These are phyloP conservation scores for Agrypnus murinus DNA, from an alignment of 2,888 invertebrate species.

Conservation along the genomic window DNA sequence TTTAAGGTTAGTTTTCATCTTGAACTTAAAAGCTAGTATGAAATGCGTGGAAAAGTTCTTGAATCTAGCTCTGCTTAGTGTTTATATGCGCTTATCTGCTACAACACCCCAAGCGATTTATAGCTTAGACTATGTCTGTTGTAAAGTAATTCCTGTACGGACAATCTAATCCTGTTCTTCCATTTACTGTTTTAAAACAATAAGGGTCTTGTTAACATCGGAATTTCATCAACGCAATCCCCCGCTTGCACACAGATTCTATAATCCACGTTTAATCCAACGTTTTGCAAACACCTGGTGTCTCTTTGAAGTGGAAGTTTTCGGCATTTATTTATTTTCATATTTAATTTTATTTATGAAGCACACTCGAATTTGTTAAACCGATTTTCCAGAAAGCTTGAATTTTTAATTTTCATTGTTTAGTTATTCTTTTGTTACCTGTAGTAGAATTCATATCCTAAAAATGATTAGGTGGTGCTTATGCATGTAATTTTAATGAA, in stretches of 20 bases:
- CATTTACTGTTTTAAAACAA: conserved; percentile 45
- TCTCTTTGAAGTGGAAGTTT: conserved; percentile 31
- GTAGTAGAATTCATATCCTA: no score
- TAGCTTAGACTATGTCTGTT: conserved; percentile 27
- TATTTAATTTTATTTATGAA: conserved; percentile 20
- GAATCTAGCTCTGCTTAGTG: no score
- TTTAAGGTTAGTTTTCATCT: no score
- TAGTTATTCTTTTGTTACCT: no score
- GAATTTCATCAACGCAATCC: conserved; percentile 47
- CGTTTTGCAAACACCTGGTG: conserved; percentile 47
- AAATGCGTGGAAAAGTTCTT: no score
- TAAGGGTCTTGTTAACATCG: conserved; percentile 48
- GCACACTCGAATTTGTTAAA: background rate
- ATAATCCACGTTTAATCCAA: conserved; percentile 46
- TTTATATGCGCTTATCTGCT: background rate
- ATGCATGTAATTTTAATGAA: no score
- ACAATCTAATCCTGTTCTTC: conserved; percentile 40
- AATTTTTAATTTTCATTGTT: no score
- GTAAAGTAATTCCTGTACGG: conserved; percentile 37
- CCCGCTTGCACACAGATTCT: conserved; percentile 37
- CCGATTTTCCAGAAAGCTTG: background rate
- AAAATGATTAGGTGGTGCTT: no score
- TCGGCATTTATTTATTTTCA: conserved; percentile 31
- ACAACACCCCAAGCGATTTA: conserved; percentile 11
- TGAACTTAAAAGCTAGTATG: no score